Percentiles rank a stretch among this genome's conserved stretches.
Conservation (phyloP, 1,140 invertebrate genomes). For the Pseudomyrmex pallidus region DNA sequence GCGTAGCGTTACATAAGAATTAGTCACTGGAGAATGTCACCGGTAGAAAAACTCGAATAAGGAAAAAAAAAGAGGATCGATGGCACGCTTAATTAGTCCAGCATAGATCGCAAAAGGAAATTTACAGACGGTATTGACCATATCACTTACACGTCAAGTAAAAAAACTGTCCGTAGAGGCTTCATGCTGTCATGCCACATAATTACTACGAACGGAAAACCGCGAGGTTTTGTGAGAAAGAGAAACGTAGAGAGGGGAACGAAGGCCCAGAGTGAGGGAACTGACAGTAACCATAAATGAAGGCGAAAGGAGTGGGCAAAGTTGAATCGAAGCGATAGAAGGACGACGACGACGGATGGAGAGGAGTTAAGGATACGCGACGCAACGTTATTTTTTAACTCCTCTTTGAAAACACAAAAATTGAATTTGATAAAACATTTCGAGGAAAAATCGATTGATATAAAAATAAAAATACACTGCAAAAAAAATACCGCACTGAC, state of each 20-base stretch:
- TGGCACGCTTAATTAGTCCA: neutral
- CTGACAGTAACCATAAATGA: slow-evolving; percentile 11
- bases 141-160: slow-evolving; percentile 58
- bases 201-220: slow-evolving; percentile 60
- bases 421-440: neutral
- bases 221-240: slow-evolving; percentile 33
- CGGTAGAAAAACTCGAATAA: neutral
- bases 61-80: neutral
- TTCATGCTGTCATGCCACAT: slow-evolving; percentile 56
- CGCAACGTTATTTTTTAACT: neutral
- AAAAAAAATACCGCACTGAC: too few relatives aligned
- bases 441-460: neutral
- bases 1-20: neutral
- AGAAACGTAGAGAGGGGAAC: slow-evolving; percentile 49
- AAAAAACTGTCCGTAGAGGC: slow-evolving; percentile 50
- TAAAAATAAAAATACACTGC: too few relatives aligned
- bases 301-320: slow-evolving; percentile 15
- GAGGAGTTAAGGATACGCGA: neutral
- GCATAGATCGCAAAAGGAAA: neutral
- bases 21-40: neutral
- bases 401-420: neutral
- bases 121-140: neutral
- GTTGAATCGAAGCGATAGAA: slow-evolving; percentile 30
- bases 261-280: slow-evolving; percentile 31
- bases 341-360: neutral